Conservation (phyloP, 2,888 invertebrate genomes). For the Nemotelus nigrinus region DNA sequence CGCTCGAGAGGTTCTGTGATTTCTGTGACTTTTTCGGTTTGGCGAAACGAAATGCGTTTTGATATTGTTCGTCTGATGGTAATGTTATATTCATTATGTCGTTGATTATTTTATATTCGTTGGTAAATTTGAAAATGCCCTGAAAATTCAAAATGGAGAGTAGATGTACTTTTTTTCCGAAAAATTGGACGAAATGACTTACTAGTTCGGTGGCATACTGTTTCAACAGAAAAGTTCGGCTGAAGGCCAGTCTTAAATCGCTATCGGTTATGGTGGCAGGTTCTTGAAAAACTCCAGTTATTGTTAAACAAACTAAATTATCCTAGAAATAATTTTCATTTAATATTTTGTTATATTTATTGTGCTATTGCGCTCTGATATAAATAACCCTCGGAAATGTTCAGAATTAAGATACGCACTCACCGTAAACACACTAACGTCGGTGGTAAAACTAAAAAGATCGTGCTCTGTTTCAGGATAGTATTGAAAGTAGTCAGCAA, state of each 20-base stretch:
- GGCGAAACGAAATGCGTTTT: slow-evolving; percentile 45
- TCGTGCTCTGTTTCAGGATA: slow-evolving; percentile 50
- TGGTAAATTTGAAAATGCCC: slow-evolving; percentile 48
- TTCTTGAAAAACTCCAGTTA: slow-evolving; percentile 44
- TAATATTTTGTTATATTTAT: neutral
- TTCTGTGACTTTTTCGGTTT: neutral
- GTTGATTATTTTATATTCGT: slow-evolving; percentile 50
- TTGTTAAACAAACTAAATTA: slow-evolving; percentile 27
- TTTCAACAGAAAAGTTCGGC: slow-evolving; percentile 49
- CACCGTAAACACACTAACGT: slow-evolving; percentile 44
- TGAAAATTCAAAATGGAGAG: slow-evolving; percentile 10
- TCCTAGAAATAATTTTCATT: slow-evolving; percentile 28
- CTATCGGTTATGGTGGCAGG: slow-evolving; percentile 39
- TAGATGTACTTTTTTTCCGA: neutral
- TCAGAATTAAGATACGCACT: neutral
- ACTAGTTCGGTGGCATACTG: slow-evolving; percentile 41
- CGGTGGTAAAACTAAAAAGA: slow-evolving; percentile 49
- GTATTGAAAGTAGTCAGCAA: slow-evolving; percentile 39
- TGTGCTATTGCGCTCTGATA: too few species aligned
- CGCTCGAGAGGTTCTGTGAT: slow-evolving; percentile 24
- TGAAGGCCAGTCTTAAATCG: slow-evolving; percentile 49
- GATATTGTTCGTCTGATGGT: slow-evolving; percentile 45
- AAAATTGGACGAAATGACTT: neutral
- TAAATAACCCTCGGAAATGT: too few species aligned
- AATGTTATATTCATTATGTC: slow-evolving; percentile 45